A percentile compares a stretch with the other conserved stretches of the same genome.
phyloP scores from a whole-genome alignment of 1,140 invertebrate genomes.

The Magallana angulata region DNA sequence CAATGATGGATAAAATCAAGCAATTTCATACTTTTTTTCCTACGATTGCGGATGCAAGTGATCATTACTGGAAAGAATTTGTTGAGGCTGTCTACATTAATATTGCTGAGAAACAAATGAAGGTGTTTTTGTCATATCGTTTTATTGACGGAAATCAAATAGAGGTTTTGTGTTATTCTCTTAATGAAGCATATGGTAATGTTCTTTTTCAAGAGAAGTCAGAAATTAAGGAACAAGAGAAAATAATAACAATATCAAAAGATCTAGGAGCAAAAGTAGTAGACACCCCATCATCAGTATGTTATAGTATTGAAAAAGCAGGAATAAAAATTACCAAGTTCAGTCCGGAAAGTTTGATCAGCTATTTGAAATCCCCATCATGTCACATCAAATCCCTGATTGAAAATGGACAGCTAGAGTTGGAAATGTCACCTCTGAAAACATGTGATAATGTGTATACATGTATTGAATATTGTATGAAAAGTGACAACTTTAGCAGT shows the following conservation, averaged over 20 bases:
- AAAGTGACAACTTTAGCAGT: neutral
- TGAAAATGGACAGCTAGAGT: neutral
- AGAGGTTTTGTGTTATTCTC: neutral
- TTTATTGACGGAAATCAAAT: neutral
- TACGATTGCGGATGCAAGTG: neutral
- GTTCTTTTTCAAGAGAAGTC: neutral
- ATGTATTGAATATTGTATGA: conserved; percentile 8
- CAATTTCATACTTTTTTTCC: conserved; percentile 57
- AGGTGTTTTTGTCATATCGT: neutral
- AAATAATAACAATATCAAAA: neutral
- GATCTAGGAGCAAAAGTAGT: neutral
- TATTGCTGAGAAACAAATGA: conserved; percentile 8
- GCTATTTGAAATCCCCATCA: neutral
- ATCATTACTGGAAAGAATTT: conserved; percentile 51
- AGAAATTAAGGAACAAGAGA: neutral
- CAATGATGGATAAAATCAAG: neutral
- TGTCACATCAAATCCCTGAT: neutral
- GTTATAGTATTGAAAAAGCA: neutral
- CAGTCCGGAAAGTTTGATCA: neutral
- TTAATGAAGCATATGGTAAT: neutral
- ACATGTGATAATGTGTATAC: neutral
- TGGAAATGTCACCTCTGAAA: neutral
- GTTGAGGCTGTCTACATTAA: conserved; percentile 10
- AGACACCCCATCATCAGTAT: neutral
- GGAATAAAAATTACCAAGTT: neutral